These are phyloP conservation scores for Lomographa bimaculata DNA, from an alignment of 2,888 invertebrate species.

Conservation along the genomic window DNA sequence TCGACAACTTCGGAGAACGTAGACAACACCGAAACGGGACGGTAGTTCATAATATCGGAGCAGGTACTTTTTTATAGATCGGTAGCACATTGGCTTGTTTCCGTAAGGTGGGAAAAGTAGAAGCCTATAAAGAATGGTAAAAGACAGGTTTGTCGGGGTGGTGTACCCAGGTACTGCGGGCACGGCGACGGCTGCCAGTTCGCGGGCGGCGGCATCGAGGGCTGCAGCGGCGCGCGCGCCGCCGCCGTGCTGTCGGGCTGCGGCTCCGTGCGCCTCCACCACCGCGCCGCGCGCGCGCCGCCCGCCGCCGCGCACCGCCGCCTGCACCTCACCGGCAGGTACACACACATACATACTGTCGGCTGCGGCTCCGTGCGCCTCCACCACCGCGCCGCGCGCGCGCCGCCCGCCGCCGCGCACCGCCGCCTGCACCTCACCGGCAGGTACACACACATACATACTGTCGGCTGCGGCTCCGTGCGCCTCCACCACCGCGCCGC, in stretches of 20 bases:
- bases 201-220: slow-evolving; percentile 84
- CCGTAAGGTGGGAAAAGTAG: too few relatives aligned
- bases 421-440: slow-evolving; percentile 85
- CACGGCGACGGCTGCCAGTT: slow-evolving; percentile 90
- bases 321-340: slow-evolving; percentile 86
- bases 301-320: slow-evolving; percentile 81
- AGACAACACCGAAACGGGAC: too few relatives aligned
- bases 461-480: slow-evolving; percentile 90
- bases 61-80: too few relatives aligned
- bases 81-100: too few relatives aligned
- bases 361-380: slow-evolving; percentile 88
- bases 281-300: slow-evolving; percentile 72
- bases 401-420: slow-evolving; percentile 83
- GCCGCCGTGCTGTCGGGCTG: slow-evolving; percentile 88
- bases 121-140: too few relatives aligned
- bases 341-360: slow-evolving; percentile 82
- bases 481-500: slow-evolving; percentile 72
- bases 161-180: slow-evolving; percentile 87
- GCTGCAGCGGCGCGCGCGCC: slow-evolving; percentile 81
- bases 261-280: slow-evolving; percentile 83
- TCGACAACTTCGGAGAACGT: too few relatives aligned
- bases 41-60: too few relatives aligned
- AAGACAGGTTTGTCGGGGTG: too few relatives aligned
- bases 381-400: slow-evolving; percentile 59
- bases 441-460: slow-evolving; percentile 82